Conservation (phyloP, 2,113 vertebrate genomes). For the Chaenocephalus aceratus region DNA sequence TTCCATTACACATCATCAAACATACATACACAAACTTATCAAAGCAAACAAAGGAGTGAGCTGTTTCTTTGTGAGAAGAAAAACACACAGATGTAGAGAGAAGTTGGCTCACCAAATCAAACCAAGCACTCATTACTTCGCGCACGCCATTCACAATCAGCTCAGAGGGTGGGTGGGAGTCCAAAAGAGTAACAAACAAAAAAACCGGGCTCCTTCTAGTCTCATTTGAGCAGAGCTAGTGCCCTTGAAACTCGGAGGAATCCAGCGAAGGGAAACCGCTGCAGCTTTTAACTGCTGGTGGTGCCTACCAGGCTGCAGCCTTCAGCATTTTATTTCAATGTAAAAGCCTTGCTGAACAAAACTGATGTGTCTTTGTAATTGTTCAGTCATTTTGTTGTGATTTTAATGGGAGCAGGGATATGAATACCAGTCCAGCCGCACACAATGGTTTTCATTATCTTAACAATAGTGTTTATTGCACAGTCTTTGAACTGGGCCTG, state of each 20-base stretch:
- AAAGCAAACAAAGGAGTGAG: slow-evolving; percentile 30
- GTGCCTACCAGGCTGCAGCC: slow-evolving; percentile 67
- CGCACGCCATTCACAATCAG: slow-evolving; percentile 54
- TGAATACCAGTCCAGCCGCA: slow-evolving; percentile 52
- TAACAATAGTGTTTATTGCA: slow-evolving; percentile 79
- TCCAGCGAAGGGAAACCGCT: slow-evolving; percentile 65
- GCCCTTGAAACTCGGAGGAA: slow-evolving; percentile 65
- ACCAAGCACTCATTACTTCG: slow-evolving; percentile 46
- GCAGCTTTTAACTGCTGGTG: slow-evolving; percentile 58
- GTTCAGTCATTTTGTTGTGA: slow-evolving; percentile 69
- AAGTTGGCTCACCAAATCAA: slow-evolving; percentile 46
- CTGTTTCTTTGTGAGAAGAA: slow-evolving; percentile 4
- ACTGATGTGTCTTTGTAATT: slow-evolving; percentile 59
- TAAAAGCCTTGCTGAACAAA: slow-evolving; percentile 63
- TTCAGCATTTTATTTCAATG: slow-evolving; percentile 61
- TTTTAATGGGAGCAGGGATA: slow-evolving; percentile 52
- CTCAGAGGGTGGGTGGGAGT: slow-evolving; percentile 38
- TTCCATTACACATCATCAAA: slow-evolving; percentile 44
- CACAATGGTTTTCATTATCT: slow-evolving; percentile 78
- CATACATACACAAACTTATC: slow-evolving; percentile 19
- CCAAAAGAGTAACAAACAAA: slow-evolving; percentile 17
- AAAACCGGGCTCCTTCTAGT: slow-evolving; percentile 41
- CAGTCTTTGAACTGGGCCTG: slow-evolving; percentile 57
- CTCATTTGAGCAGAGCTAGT: slow-evolving; percentile 49
- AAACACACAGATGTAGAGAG: slow-evolving; percentile 49